Conservation (phyloP, 2,797 vertebrate genomes). For the Remorina albescens region DNA sequence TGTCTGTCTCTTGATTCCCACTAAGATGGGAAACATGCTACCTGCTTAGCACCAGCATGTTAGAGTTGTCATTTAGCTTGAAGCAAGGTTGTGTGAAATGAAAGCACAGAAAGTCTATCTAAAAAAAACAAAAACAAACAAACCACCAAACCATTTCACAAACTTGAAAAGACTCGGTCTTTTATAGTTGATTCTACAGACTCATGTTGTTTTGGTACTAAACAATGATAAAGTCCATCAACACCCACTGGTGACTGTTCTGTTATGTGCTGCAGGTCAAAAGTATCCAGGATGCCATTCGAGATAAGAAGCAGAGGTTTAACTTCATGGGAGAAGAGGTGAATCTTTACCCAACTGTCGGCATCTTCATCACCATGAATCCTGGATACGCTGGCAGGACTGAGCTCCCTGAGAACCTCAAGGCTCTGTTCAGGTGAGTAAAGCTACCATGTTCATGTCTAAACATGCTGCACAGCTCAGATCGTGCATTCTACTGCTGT, state of each 20-base stretch:
- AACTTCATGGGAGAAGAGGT: conserved; percentile 96
- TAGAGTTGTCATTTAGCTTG: not conserved
- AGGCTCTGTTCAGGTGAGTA: conserved; percentile 93
- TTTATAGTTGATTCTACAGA: not conserved
- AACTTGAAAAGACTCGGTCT: too few relatives aligned
- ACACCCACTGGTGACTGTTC: not conserved
- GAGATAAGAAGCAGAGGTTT: conserved; percentile 92
- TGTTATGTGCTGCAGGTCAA: conserved; percentile 91
- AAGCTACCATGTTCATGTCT: not conserved
- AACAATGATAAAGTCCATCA: not conserved
- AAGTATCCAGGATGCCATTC: conserved; percentile 95
- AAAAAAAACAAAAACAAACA: too few relatives aligned
- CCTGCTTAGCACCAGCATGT: too few relatives aligned
- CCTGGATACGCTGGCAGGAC: conserved; percentile 96
- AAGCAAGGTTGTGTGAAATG: not conserved
- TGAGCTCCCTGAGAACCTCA: conserved; percentile 96
- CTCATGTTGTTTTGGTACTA: not conserved
- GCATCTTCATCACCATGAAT: conserved; percentile 99
- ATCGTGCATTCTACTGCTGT: not conserved
- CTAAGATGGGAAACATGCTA: too few relatives aligned
- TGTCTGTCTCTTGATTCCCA: too few relatives aligned
- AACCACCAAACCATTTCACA: not conserved
- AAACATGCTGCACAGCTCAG: not conserved
- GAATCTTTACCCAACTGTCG: conserved; percentile 90
- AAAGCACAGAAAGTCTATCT: too few relatives aligned